Evolutionary conservation across 2,797 vertebrate genomes (phyloP), one percentile per base, ranked within the genome.

Genomic region (Martes flavigula): DNA sequence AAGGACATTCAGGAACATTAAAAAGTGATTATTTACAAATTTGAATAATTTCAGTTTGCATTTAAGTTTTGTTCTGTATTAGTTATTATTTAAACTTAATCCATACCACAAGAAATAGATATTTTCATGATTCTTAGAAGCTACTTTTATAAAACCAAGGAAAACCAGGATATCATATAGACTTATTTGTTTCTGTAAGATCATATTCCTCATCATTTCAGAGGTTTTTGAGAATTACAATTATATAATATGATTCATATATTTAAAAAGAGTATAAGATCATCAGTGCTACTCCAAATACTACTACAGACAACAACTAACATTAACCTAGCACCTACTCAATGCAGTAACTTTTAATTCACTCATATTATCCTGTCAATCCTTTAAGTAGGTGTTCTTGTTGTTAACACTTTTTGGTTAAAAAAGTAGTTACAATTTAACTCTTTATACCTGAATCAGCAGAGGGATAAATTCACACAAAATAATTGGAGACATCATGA

Each of bases 71-170:
- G 10, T 81, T 94, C 73, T 64, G 21, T 20, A 58, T 84, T 58
- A 54, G 92, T 79, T 79, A 70, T 81, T 97, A 68, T 68, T 66
- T 38, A 51, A 40, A 40, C 38, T 73, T 81, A 86, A 78, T 70
- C 81, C 18, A 73, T 82, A 86, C 40, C 27, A 87, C 18, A 51
- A 43, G 30, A 66, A 18, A 62, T 30, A 77, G 35, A 64, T 35
- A 82, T 83, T 93, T 95, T 90, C 77, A 83, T 96, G 56, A 73
- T 83, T 82, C n/a, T 70, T 51, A 27, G 48, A 23, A 75, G 4
- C 3, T 18, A 81, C 14, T 38, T 97, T 78, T 43, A 23, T 68
- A 95, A 85, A 92, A 91, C 15, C n/a, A 56, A 88, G 60, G 5
- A 88, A 78, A 94, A 64, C 27, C 3, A 78, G 23, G 21, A 7